A percentile compares a stretch with the other conserved stretches of the same genome.
These are phyloP conservation scores for Phylloscopus trochilus DNA, from an alignment of 2,113 vertebrate species.

Conservation along the genomic window DNA sequence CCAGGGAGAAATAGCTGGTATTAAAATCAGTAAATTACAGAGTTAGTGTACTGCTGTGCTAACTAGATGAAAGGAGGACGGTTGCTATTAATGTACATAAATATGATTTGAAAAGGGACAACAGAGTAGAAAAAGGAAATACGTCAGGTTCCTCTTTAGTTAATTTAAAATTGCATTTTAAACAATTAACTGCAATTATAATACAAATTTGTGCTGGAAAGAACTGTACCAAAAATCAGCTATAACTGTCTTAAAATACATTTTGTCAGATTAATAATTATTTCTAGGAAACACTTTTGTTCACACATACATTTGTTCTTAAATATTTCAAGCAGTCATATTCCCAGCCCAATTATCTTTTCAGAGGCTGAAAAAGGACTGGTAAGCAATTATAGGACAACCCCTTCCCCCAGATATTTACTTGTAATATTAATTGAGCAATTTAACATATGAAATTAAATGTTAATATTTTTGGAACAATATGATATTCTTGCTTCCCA, in stretches of 20 bases:
- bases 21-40: conserved; percentile 21
- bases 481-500: background rate
- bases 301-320: background rate
- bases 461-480: background rate
- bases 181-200: background rate
- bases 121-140: background rate
- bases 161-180: background rate
- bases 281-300: background rate
- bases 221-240: background rate
- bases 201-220: background rate
- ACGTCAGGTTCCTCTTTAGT: background rate
- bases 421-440: background rate
- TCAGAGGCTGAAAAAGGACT: background rate
- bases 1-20: background rate
- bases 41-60: background rate
- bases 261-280: background rate
- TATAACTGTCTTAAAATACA: background rate
- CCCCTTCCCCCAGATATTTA: background rate
- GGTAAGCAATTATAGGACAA: background rate
- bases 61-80: background rate
- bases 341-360: background rate
- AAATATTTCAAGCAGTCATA: background rate
- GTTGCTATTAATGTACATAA: background rate
- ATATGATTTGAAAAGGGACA: background rate
- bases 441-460: background rate